phyloP scores from a whole-genome alignment of 2,797 vertebrate species.

The Chromobotia macracanthus region DNA sequence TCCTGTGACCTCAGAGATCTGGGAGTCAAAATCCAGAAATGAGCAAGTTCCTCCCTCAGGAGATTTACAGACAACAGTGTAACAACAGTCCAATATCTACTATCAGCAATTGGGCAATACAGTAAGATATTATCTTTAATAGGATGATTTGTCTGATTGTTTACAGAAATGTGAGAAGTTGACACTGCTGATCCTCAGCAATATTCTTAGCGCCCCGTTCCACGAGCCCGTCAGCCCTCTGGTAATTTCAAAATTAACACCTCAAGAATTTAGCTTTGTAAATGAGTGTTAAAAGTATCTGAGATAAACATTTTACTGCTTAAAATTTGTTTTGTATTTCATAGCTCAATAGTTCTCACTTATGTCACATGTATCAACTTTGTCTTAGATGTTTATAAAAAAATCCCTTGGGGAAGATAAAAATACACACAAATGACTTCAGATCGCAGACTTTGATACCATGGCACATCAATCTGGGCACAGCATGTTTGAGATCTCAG shows the following conservation, averaged over 20 bases:
- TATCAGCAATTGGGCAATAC: not conserved
- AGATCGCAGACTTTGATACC: not conserved
- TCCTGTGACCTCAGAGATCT: conserved; percentile 36
- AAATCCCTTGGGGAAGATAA: not conserved
- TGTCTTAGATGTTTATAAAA: not conserved
- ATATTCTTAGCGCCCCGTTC: conserved; percentile 92
- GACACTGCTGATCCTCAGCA: conserved; percentile 89
- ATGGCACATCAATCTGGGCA: not conserved
- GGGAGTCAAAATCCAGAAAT: conserved; percentile 5
- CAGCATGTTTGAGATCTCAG: not conserved
- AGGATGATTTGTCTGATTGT: conserved; percentile 38
- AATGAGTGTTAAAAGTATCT: not conserved
- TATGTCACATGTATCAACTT: not conserved
- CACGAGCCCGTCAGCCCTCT: conserved; percentile 97
- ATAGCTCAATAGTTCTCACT: not conserved
- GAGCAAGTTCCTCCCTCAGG: not conserved
- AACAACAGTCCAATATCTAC: not conserved
- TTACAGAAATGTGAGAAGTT: conserved; percentile 93
- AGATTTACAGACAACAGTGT: not conserved
- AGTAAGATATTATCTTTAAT: not conserved
- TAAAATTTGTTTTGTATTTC: not conserved
- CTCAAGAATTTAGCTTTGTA: not conserved
- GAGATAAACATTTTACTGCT: not conserved
- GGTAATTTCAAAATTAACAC: conserved; percentile 76
- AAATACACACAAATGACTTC: not conserved